phyloP scores from a whole-genome alignment of 2,113 vertebrate species.

The Chlorodrepanis virens region DNA sequence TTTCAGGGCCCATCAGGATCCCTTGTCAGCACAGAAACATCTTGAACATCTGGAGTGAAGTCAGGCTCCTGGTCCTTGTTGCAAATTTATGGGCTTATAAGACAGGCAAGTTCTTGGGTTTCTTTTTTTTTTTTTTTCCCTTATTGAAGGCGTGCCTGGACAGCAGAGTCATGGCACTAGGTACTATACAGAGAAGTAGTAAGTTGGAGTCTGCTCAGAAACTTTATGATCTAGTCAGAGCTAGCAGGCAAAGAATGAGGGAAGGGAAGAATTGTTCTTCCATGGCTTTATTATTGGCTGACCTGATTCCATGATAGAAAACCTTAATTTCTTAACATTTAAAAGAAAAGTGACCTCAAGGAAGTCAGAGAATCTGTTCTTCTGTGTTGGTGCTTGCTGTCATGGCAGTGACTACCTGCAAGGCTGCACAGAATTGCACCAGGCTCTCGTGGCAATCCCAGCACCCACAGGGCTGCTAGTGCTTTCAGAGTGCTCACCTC shows the following conservation, averaged over 20 bases:
- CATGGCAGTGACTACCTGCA: not conserved
- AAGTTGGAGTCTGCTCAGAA: not conserved
- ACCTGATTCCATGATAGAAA: not conserved
- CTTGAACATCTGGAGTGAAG: not conserved
- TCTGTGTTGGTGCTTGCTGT: not conserved
- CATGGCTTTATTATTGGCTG: not conserved
- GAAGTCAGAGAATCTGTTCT: not conserved
- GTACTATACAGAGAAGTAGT: not conserved
- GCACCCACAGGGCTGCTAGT: not conserved
- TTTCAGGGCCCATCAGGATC: not conserved
- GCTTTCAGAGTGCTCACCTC: not conserved
- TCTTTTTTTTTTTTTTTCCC: not conserved
- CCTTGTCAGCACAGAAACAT: not conserved
- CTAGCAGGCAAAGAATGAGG: not conserved
- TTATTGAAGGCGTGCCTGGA: not conserved
- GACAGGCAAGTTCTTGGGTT: not conserved
- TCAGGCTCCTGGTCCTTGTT: not conserved
- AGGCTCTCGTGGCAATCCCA: rapidly evolving
- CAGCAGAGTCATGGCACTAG: not conserved
- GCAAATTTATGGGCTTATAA: not conserved
- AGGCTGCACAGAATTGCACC: not conserved
- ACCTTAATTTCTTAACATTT: not conserved
- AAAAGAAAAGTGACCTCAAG: not conserved
- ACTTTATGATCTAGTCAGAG: not conserved
- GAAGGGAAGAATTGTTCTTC: not conserved